Evolutionary conservation across 1,140 invertebrate genomes (phyloP), one percentile per base, ranked within the genome.

Genomic region (Helicoverpa armigera): DNA sequence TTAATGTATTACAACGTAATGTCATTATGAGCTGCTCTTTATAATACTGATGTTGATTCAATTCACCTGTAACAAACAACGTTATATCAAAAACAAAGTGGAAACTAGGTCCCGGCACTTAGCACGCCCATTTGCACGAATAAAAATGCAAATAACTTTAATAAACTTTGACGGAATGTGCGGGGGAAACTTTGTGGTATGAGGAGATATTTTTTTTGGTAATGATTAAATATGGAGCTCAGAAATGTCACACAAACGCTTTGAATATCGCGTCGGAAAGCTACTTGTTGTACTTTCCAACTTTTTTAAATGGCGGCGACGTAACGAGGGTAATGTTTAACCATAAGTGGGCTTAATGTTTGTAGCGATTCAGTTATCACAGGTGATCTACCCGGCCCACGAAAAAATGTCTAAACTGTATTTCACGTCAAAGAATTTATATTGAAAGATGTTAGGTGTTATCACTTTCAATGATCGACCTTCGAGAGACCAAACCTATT

Each of bases 11-110:
- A 82, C 85, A 85, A 82, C 77, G 75, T 85, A 88, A 89, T 87
- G 87, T 87, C 91, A 94, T 94, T 88, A 83, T 91, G 86, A 85
- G 61, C 69, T 83, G 63, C 76, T 80, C 80, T 73, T 80, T 83
- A 87, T 87, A 84, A 85, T 81, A 82, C 85, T 84, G 82, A 78
- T 81, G 67, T 56, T 70, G 35, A 67, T 76, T 67, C 48, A 63
- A 58, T 75, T 73, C 79, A 87, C 88, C 91, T 92, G 86, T 9
- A 91, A 92, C 87, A 89, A 89, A 67, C 48, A 78, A 54, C 67
- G 23, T 67, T 13, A 54, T 60, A 16, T 48, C 53, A 10, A 65
- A 53, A 35, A 56, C 23, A 72, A 18, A 53, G 63, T 67, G 31
- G 75, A 63, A 69, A 79, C 76, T 79, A 29, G 76, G 63, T 67